phyloP scores from a whole-genome alignment of 2,888 invertebrate species.

The Thereva nobilitata region DNA sequence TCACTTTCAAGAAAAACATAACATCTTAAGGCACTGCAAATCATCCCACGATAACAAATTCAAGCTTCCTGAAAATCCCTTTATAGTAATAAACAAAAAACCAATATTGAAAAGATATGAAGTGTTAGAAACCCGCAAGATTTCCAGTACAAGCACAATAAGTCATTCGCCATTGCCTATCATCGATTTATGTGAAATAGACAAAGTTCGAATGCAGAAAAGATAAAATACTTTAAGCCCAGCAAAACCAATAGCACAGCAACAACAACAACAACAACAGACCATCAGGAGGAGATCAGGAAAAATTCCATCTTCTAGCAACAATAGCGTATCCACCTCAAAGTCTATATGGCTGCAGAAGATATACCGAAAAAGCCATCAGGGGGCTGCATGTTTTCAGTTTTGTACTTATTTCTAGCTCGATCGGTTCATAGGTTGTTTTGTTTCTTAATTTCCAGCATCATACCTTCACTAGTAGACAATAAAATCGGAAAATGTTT shows the following conservation, averaged over 20 bases:
- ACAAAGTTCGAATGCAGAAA: constrained; percentile 36
- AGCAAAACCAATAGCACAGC: not conserved
- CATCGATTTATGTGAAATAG: constrained; percentile 35
- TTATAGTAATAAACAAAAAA: no score
- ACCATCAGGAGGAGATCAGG: not conserved
- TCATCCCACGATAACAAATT: no score
- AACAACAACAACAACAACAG: not conserved
- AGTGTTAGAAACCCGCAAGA: not conserved
- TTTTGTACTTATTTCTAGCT: constrained; percentile 13
- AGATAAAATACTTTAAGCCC: constrained; percentile 20
- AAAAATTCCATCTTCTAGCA: not conserved
- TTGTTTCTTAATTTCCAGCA: constrained; percentile 1
- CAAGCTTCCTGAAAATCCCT: no score
- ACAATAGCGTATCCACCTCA: not conserved
- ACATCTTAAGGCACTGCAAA: no score
- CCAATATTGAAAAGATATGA: not conserved
- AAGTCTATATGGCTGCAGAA: not conserved
- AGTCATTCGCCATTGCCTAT: not conserved
- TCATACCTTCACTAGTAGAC: constrained; percentile 8
- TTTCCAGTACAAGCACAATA: constrained; percentile 10
- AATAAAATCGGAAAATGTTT: constrained; percentile 29
- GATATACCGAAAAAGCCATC: constrained; percentile 27
- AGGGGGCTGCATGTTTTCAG: constrained; percentile 32
- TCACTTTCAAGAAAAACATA: no score
- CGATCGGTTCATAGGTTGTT: constrained; percentile 11